These are phyloP conservation scores for Romanomermis culicivorax DNA, from an alignment of 2,888 invertebrate genomes.

Conservation along the genomic window DNA sequence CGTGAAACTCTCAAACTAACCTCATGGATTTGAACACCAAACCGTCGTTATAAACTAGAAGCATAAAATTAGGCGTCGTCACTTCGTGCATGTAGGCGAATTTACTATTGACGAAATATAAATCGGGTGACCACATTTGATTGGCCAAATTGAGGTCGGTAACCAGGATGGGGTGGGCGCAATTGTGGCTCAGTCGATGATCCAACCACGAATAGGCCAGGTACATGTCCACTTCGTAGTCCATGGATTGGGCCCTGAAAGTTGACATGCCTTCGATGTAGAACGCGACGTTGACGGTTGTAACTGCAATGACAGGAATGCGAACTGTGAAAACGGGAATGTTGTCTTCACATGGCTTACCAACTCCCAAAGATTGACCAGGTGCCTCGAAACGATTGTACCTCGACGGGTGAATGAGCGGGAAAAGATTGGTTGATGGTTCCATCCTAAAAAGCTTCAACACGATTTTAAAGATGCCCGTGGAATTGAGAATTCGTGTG, in stretches of 20 bases:
- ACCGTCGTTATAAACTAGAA: conserved; percentile 26
- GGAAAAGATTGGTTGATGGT: not conserved
- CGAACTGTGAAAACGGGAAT: too few species aligned
- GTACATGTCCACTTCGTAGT: conserved; percentile 28
- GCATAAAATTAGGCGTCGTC: conserved; percentile 19
- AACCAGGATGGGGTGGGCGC: conserved; percentile 25
- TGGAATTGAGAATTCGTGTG: too few species aligned
- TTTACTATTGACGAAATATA: conserved; percentile 28
- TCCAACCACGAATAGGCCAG: conserved; percentile 28
- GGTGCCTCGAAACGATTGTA: not conserved
- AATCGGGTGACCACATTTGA: conserved; percentile 14
- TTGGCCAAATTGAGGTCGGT: conserved; percentile 4
- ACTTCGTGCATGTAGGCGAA: conserved; percentile 22
- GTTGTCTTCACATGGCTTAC: too few species aligned
- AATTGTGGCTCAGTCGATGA: conserved; percentile 24
- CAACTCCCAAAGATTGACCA: not conserved
- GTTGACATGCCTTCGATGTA: conserved; percentile 29
- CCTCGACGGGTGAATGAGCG: not conserved
- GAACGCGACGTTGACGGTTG: conserved; percentile 17
- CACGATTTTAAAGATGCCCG: too few species aligned
- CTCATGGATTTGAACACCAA: conserved; percentile 26
- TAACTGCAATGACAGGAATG: too few species aligned
- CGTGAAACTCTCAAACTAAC: too few species aligned
- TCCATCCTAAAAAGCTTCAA: conserved; percentile 26
- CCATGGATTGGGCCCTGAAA: conserved; percentile 28